Evolutionary conservation across 2,797 vertebrate genomes (phyloP).

Genomic region (Denticeps clupeoides): DNA sequence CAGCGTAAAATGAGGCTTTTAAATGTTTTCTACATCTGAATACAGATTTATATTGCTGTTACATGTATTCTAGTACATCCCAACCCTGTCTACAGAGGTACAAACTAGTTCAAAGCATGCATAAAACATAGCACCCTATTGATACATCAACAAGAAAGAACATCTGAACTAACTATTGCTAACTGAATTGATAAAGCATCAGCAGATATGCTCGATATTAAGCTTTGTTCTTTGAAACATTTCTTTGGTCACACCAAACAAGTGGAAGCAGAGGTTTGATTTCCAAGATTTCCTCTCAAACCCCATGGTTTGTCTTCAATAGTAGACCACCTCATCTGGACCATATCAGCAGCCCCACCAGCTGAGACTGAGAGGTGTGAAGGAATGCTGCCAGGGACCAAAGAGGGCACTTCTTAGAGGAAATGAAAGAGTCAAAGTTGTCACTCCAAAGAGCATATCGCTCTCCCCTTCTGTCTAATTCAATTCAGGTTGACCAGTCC

Average conservation of each 20-base stretch:
- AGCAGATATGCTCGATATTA: too few species aligned
- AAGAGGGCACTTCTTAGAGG: conserved; percentile 29
- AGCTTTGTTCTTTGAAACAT: too few species aligned
- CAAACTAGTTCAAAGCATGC: too few species aligned
- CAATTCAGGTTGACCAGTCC: conserved; percentile 29
- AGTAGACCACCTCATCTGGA: conserved; percentile 52
- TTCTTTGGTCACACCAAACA: not conserved
- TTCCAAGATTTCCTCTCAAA: conserved; percentile 20
- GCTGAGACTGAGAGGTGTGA: conserved; percentile 31
- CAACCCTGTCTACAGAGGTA: too few species aligned
- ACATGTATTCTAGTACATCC: too few species aligned
- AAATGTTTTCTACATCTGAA: too few species aligned
- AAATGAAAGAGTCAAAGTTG: conserved; percentile 51
- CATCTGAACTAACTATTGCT: too few species aligned
- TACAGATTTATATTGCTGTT: too few species aligned
- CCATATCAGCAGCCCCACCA: conserved; percentile 42
- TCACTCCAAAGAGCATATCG: conserved; percentile 39
- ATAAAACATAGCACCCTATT: too few species aligned
- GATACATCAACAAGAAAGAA: too few species aligned
- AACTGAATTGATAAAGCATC: too few species aligned
- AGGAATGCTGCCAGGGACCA: conserved; percentile 33
- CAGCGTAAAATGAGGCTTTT: too few species aligned
- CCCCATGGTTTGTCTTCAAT: conserved; percentile 30
- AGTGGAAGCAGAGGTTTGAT: conserved; percentile 31
- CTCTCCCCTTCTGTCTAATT: conserved; percentile 32